A percentile compares a stretch with the other conserved stretches of the same genome.
Evolutionary conservation across 2,113 vertebrate genomes (phyloP).

Genomic region (Nerophis ophidion): DNA sequence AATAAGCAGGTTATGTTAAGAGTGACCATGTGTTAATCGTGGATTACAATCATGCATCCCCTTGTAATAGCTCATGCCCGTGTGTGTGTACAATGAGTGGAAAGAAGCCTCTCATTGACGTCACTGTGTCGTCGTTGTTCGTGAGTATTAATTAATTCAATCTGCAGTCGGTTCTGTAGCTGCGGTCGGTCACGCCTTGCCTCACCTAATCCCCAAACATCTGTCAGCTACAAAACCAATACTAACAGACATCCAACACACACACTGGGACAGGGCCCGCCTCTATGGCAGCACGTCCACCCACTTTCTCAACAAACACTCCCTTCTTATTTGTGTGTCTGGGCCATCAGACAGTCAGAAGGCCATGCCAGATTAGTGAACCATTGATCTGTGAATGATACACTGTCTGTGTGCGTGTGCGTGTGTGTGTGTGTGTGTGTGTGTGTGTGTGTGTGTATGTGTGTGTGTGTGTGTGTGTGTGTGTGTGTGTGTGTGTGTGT

Average conservation of each 20-base stretch:
- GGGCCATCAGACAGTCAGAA: conserved; percentile 20
- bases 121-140: conserved; percentile 13
- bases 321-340: conserved; percentile 6
- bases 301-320: conserved; percentile 3
- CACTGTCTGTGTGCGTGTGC: conserved; percentile 1
- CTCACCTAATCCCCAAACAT: conserved; percentile 30
- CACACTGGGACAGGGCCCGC: not conserved
- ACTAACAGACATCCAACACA: conserved; percentile 11
- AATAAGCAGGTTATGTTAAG: no score
- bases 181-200: conserved; percentile 20
- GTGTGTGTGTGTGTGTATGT: no score
- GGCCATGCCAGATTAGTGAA: conserved; percentile 24
- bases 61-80: no score
- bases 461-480: no score
- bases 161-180: conserved; percentile 19
- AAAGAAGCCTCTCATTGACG: not conserved
- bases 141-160: not conserved
- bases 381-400: conserved; percentile 31
- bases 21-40: no score
- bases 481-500: no score
- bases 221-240: conserved; percentile 38
- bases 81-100: no score
- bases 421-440: conserved; percentile 1
- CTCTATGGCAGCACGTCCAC: not conserved
- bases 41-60: no score